phyloP scores from a whole-genome alignment of 2,888 invertebrate genomes.

The Anagyrus pseudococci region DNA sequence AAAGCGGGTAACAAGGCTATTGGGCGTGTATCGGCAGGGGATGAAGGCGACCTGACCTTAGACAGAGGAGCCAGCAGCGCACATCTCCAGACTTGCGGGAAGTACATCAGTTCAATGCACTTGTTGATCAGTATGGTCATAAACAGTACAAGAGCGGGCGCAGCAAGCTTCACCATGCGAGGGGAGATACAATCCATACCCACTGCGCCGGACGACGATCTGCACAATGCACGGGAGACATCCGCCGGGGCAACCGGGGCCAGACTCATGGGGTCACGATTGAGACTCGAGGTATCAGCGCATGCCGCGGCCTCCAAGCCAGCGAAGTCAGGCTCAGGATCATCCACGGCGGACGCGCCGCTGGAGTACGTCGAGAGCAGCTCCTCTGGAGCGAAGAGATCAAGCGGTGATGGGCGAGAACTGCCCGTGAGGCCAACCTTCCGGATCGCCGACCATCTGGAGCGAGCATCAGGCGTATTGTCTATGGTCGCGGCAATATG shows the following conservation, averaged over 20 bases:
- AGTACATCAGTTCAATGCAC: not conserved
- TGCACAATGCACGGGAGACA: not conserved
- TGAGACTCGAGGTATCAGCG: too few relatives aligned
- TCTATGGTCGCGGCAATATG: not conserved
- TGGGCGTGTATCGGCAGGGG: not conserved
- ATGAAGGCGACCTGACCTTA: not conserved
- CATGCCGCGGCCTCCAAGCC: too few relatives aligned
- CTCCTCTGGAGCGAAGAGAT: not conserved
- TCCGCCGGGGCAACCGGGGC: not conserved
- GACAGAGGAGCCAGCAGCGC: not conserved
- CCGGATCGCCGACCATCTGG: not conserved
- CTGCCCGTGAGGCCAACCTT: not conserved
- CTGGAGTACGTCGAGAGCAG: not conserved
- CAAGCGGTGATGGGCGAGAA: not conserved
- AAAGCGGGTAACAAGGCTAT: not conserved
- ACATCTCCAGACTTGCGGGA: not conserved
- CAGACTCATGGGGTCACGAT: too few relatives aligned
- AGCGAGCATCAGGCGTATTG: not conserved
- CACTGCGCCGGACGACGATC: not conserved
- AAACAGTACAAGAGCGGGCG: not conserved
- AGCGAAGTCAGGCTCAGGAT: too few relatives aligned
- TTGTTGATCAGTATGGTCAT: not conserved
- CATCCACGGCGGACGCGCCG: too few relatives aligned
- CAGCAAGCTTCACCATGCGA: not conserved
- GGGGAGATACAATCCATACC: not conserved